These are phyloP conservation scores for Cephus nigrinus DNA, from an alignment of 2,888 invertebrate species.

Conservation along the genomic window DNA sequence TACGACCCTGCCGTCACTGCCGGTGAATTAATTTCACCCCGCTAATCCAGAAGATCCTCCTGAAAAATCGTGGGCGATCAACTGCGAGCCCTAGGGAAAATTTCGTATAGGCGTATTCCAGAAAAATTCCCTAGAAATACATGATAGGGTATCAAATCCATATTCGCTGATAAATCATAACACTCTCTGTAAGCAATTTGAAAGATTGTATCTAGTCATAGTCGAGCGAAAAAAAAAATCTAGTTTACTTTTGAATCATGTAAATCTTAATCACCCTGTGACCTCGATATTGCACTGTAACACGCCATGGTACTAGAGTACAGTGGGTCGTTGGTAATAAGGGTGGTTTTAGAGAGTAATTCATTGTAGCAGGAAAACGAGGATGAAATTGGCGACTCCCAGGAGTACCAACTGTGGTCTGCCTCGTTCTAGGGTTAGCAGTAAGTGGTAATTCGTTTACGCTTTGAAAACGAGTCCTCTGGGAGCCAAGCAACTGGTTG, in stretches of 20 bases:
- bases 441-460: conserved; percentile 39
- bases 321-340: background rate
- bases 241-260: background rate
- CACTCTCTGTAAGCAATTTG: background rate
- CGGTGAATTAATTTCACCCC: background rate
- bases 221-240: background rate
- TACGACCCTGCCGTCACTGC: background rate
- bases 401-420: background rate
- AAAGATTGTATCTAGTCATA: background rate
- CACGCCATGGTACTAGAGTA: background rate
- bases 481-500: conserved; percentile 61
- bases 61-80: background rate
- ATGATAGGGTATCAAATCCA: too few species aligned
- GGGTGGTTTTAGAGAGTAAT: background rate
- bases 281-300: background rate
- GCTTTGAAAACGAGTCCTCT: conserved; percentile 56
- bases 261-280: background rate
- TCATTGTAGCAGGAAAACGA: background rate
- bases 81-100: background rate
- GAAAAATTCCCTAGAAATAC: background rate
- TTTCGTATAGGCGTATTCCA: background rate
- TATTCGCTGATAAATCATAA: background rate
- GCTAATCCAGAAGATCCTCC: background rate
- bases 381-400: background rate
- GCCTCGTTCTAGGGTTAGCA: background rate